Evolutionary conservation across 2,797 vertebrate species (phyloP), one percentile per base, ranked within the genome.

Genomic region (Cryptoblepharus egeriae): DNA sequence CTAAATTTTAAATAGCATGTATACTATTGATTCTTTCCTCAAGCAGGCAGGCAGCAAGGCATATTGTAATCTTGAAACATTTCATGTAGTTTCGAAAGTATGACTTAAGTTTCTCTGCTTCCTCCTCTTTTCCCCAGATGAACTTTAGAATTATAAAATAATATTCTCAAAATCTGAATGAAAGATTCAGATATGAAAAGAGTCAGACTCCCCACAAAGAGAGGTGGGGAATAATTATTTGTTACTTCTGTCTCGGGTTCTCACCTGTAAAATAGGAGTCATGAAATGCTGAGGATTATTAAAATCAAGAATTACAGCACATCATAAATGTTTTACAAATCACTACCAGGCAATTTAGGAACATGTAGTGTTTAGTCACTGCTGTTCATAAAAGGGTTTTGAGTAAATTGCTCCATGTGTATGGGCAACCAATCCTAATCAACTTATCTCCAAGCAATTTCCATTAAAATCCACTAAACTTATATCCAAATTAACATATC

Each of bases 1-100:
- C 74, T 82, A 70, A n/a, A 76, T 82, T 82, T 76, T 82, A 82
- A 76, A 82, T 28, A 69, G 22, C 20, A 61, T 68, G 55, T 45
- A 79, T 57, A 67, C 22, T 0, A 0, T 32, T 57, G 42, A 72
- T 81, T 55, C 30, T 73, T 57, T 81, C 85, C 0, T 68, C 79
- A 87, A 69, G 63, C n/a, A 57, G 88, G 71, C 83, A 85, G n/a
- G 82, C 70, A 76, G 18, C 1, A 16, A 49, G 28, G 22, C 39
- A 74, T 28, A 13, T 37, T 87, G 78, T 60, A 79, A 65, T 82
- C 57, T 67, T 58, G 84, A 37, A 77, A 24, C 1, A 30, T 79
- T 85, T 81, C 68, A 85, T 82, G 85, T 55, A 0, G 79, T 67
- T 49, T 26, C 39, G 79, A 37, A 24, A 45, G 26, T 0, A 77